phyloP scores from a whole-genome alignment of 2,797 vertebrate species.

The Pantherophis alleghaniensis region DNA sequence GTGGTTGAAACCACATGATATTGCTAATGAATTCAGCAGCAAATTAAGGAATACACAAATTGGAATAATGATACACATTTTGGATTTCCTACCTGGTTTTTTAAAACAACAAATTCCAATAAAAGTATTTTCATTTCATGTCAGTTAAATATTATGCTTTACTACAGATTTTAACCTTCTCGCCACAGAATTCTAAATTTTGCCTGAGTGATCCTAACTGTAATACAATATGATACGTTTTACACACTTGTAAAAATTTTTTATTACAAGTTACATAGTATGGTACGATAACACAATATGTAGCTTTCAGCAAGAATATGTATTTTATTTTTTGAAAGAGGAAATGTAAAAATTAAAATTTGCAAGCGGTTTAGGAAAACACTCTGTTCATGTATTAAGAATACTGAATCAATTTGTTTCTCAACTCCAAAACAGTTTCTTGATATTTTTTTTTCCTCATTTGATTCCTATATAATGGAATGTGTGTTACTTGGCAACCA shows the following conservation, averaged over 20 bases:
- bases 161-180: conserved; percentile 49
- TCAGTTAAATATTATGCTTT: conserved; percentile 24
- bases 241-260: conserved; percentile 65
- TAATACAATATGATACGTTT: conserved; percentile 62
- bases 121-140: conserved; percentile 25
- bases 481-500: background rate
- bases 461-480: background rate
- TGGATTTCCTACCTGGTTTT: conserved; percentile 3
- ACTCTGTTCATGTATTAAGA: conserved; percentile 52
- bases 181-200: conserved; percentile 42
- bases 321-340: conserved; percentile 53
- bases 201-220: conserved; percentile 59
- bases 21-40: conserved; percentile 34
- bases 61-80: background rate
- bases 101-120: background rate
- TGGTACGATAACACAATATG: conserved; percentile 45
- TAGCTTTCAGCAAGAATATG: conserved; percentile 43
- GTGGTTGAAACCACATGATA: conserved; percentile 32
- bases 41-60: conserved; percentile 3
- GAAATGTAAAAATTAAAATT: conserved; percentile 70
- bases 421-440: conserved; percentile 20
- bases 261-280: conserved; percentile 66
- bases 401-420: conserved; percentile 29
- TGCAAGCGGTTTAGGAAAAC: conserved; percentile 65
- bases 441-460: background rate